These are phyloP conservation scores for Aplocera efformata DNA, from an alignment of 2,888 invertebrate genomes.

Conservation along the genomic window DNA sequence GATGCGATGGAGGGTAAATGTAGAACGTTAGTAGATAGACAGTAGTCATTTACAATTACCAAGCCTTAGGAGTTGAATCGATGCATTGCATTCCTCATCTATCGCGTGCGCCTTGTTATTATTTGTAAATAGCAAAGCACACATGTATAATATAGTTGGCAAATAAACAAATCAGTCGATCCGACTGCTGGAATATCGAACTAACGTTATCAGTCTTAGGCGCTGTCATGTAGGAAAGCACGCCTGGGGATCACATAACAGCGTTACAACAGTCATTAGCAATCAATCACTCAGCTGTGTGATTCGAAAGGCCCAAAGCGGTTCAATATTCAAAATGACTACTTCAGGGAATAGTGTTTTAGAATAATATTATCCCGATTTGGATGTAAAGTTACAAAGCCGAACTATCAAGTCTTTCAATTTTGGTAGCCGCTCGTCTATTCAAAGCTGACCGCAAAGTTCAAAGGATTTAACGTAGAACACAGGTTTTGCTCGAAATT, in stretches of 20 bases:
- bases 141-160: slow-evolving; percentile 62
- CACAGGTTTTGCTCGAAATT: slow-evolving; percentile 65
- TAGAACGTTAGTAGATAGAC: slow-evolving; percentile 47
- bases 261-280: slow-evolving; percentile 72
- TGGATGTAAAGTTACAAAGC: slow-evolving; percentile 16
- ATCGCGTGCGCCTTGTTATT: slow-evolving; percentile 53
- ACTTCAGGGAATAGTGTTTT: slow-evolving; percentile 33
- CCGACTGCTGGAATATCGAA: slow-evolving; percentile 45
- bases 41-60: slow-evolving; percentile 51
- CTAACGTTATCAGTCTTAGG: slow-evolving; percentile 56
- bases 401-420: slow-evolving; percentile 42
- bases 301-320: slow-evolving; percentile 47
- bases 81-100: slow-evolving; percentile 49
- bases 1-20: slow-evolving; percentile 43
- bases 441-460: slow-evolving; percentile 40
- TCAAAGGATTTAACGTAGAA: slow-evolving; percentile 42
- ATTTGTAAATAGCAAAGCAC: slow-evolving; percentile 53
- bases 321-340: slow-evolving; percentile 52
- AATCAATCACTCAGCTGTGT: slow-evolving; percentile 69
- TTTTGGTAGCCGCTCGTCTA: slow-evolving; percentile 39
- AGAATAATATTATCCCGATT: slow-evolving; percentile 4
- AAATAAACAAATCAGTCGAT: slow-evolving; percentile 47
- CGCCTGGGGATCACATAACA: slow-evolving; percentile 59
- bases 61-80: slow-evolving; percentile 51
- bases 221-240: slow-evolving; percentile 48